These are phyloP conservation scores for Nipponia nippon DNA, from an alignment of 2,113 vertebrate species.

Conservation along the genomic window DNA sequence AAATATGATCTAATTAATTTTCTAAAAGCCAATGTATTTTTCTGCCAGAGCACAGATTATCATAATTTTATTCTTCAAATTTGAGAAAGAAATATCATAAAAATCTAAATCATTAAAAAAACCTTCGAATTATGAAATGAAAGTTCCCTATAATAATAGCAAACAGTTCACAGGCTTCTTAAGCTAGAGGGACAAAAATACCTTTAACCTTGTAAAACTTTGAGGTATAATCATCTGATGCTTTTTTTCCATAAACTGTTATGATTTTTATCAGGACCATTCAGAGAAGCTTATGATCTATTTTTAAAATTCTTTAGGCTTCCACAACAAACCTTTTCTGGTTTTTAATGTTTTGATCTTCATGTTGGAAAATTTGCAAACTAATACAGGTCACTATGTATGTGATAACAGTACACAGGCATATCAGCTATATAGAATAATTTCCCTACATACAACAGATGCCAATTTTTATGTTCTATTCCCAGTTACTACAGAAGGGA, in stretches of 20 bases:
- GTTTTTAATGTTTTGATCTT: constrained; percentile 42
- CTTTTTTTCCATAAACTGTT: background rate
- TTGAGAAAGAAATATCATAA: constrained; percentile 33
- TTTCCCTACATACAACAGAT: constrained; percentile 33
- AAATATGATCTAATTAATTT: constrained; percentile 70
- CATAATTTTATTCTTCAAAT: constrained; percentile 45
- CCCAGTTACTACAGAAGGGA: constrained; percentile 4
- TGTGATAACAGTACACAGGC: background rate
- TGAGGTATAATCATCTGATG: background rate
- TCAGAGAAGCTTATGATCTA: background rate
- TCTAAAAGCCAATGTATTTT: constrained; percentile 51
- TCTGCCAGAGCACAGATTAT: constrained; percentile 39
- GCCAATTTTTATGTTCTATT: constrained; percentile 35
- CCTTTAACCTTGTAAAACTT: background rate
- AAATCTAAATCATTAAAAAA: background rate
- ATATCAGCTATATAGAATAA: constrained; percentile 13
- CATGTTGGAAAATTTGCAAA: constrained; percentile 45
- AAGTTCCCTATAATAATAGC: background rate
- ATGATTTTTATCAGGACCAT: background rate
- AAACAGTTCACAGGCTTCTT: background rate
- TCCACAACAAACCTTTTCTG: background rate
- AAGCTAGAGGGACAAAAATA: background rate
- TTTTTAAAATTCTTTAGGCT: constrained; percentile 28
- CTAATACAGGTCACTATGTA: background rate
- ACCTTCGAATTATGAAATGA: background rate